phyloP scores from a whole-genome alignment of 2,888 invertebrate genomes.

The Calameuta filiformis region DNA sequence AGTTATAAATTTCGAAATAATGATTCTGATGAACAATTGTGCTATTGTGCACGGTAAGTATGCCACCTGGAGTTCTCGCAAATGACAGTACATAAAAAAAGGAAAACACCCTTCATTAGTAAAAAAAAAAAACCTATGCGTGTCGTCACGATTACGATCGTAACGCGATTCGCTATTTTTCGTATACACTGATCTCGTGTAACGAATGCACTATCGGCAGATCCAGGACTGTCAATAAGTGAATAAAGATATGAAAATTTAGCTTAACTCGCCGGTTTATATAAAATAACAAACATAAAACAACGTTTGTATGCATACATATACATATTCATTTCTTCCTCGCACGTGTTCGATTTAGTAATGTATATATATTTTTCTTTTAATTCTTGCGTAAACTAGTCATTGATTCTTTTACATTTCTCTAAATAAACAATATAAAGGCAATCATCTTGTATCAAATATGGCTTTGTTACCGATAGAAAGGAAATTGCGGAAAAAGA shows the following conservation, averaged over 20 bases:
- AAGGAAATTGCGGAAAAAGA: too few relatives aligned
- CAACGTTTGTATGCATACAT: background rate
- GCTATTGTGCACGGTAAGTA: background rate
- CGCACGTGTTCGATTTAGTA: too few relatives aligned
- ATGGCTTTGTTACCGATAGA: too few relatives aligned
- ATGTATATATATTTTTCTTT: background rate
- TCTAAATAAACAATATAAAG: background rate
- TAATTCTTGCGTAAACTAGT: background rate
- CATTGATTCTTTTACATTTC: background rate
- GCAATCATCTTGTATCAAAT: too few relatives aligned
- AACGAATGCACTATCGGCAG: background rate
- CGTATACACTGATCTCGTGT: background rate
- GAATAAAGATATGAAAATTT: background rate
- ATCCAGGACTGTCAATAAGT: background rate
- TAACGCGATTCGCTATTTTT: background rate
- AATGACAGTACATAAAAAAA: background rate
- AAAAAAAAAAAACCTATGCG: background rate
- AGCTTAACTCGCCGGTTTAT: background rate
- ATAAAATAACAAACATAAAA: constrained; percentile 1
- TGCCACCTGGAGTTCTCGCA: background rate
- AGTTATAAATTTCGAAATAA: background rate
- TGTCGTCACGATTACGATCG: background rate
- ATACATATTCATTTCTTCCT: too few relatives aligned
- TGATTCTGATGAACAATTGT: background rate
- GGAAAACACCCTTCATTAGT: background rate